Conservation (phyloP, 2,797 vertebrate species). For the Telmatherina bonti region DNA sequence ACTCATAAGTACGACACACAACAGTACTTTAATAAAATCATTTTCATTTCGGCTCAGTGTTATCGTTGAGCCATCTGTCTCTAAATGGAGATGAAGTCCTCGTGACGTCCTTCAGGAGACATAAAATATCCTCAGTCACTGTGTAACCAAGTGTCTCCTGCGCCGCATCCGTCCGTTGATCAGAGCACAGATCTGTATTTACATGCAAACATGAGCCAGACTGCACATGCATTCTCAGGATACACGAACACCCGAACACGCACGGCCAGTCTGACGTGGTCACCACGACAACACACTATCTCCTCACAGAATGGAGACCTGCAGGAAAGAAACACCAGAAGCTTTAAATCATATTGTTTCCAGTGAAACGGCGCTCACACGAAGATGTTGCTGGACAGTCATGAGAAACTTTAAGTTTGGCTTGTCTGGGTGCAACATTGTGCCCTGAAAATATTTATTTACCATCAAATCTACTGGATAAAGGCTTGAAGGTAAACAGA, state of each 20-base stretch:
- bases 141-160: conserved; percentile 4
- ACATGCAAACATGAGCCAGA: conserved; percentile 99
- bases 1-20: background rate
- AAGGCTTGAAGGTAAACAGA: too few relatives aligned
- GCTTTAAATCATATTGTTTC: too few relatives aligned
- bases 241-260: conserved; percentile 93
- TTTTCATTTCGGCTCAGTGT: background rate
- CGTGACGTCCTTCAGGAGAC: background rate
- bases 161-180: conserved; percentile 24
- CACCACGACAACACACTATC: conserved; percentile 94
- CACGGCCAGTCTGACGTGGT: conserved; percentile 93
- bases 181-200: conserved; percentile 96
- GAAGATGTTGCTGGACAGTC: too few relatives aligned
- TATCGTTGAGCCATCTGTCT: background rate
- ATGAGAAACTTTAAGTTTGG: background rate
- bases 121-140: background rate
- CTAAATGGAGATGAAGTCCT: background rate
- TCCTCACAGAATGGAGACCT: conserved; percentile 97
- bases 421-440: too few relatives aligned
- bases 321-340: conserved; percentile 37
- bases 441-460: too few relatives aligned
- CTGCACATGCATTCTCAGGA: conserved; percentile 92
- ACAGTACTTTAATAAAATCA: background rate
- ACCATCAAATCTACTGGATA: too few relatives aligned
- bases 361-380: too few relatives aligned